Conservation (phyloP, 2,888 invertebrate genomes). For the Brenthis hecate region DNA sequence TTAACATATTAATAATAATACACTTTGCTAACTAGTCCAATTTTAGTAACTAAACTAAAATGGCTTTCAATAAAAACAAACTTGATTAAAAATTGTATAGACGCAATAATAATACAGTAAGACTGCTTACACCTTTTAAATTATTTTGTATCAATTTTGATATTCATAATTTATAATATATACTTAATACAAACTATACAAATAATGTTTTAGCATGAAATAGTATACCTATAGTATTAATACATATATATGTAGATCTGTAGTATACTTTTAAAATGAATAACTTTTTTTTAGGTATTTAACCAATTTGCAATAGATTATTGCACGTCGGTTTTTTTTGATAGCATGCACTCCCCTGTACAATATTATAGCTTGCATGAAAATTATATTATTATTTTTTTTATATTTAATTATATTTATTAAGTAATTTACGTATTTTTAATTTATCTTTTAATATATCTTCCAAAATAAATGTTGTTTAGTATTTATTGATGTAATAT, state of each 20-base stretch:
- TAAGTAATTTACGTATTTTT: constrained; percentile 55
- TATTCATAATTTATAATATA: constrained; percentile 8
- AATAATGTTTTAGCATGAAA: constrained; percentile 38
- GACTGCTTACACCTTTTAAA: background rate
- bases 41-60: too few species aligned
- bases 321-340: constrained; percentile 56
- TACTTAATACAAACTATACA: background rate
- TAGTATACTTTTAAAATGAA: constrained; percentile 41
- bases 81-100: background rate
- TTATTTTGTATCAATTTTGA: constrained; percentile 6
- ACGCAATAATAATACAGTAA: constrained; percentile 2
- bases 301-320: constrained; percentile 37
- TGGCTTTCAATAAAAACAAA: too few species aligned
- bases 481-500: constrained; percentile 56
- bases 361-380: constrained; percentile 74
- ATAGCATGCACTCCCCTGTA: constrained; percentile 70
- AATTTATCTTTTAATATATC: constrained; percentile 57
- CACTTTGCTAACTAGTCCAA: too few species aligned
- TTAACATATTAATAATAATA: too few species aligned
- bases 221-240: constrained; percentile 11
- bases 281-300: constrained; percentile 42
- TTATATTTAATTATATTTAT: constrained; percentile 47
- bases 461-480: constrained; percentile 82
- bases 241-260: constrained; percentile 34
- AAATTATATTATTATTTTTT: constrained; percentile 61